These are phyloP conservation scores for Toxotes chatareus DNA, from an alignment of 2,113 vertebrate genomes.

Conservation along the genomic window DNA sequence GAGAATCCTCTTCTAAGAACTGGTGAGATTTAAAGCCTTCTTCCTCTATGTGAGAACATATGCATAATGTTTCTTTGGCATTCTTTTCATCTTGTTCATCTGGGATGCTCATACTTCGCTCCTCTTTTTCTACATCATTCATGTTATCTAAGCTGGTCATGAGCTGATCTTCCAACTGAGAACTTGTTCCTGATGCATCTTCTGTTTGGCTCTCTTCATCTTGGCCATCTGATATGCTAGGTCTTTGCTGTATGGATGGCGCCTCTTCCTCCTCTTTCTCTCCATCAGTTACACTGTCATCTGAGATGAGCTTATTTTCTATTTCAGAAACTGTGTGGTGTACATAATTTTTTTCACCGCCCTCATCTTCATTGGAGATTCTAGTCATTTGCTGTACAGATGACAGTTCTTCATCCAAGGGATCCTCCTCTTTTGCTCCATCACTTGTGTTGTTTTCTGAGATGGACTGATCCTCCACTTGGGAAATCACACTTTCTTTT, in stretches of 20 bases:
- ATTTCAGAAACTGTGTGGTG: neutral
- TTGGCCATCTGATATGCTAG: neutral
- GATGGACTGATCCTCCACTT: neutral
- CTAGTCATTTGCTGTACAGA: neutral
- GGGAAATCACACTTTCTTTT: neutral
- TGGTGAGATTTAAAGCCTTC: neutral
- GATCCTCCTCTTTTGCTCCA: neutral
- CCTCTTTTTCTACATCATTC: neutral
- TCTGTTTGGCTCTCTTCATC: neutral
- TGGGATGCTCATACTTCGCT: neutral
- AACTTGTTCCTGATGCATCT: neutral
- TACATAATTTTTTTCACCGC: neutral
- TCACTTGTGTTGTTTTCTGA: neutral
- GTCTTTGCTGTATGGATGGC: neutral
- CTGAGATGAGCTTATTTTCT: neutral
- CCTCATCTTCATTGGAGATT: conserved; percentile 1
- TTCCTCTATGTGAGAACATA: neutral
- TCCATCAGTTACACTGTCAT: neutral
- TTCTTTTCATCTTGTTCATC: neutral
- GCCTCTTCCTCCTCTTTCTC: neutral
- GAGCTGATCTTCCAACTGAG: neutral
- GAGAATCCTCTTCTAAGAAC: neutral
- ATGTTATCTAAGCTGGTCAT: neutral
- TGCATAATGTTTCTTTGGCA: neutral
- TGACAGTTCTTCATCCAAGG: neutral